phyloP scores from a whole-genome alignment of 2,888 invertebrate genomes.

The Idaea dimidiata region DNA sequence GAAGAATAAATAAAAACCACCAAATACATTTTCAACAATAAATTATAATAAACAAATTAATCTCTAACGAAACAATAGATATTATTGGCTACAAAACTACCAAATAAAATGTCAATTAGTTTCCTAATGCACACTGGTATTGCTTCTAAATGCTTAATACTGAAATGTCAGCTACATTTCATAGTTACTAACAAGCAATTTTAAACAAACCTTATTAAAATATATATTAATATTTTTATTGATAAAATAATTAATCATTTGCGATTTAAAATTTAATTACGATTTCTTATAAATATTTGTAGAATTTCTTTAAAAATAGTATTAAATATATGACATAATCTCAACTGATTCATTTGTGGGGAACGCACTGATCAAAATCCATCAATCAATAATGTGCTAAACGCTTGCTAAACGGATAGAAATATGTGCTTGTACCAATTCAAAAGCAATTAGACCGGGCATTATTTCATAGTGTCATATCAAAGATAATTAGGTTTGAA shows the following conservation, averaged over 20 bases:
- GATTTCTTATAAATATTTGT: not conserved
- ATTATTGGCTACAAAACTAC: too few species aligned
- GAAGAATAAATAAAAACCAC: conserved; percentile 12
- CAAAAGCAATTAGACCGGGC: too few species aligned
- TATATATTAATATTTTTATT: not conserved
- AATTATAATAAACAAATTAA: not conserved
- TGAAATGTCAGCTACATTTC: not conserved
- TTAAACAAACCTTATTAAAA: not conserved
- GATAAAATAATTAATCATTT: not conserved
- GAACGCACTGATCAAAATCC: not conserved
- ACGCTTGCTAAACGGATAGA: too few species aligned
- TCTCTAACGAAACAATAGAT: too few species aligned
- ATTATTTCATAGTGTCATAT: too few species aligned
- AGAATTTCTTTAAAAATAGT: not conserved
- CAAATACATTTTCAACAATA: not conserved
- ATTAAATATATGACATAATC: not conserved
- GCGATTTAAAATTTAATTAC: not conserved
- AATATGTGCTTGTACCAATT: too few species aligned
- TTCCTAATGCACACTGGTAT: not conserved
- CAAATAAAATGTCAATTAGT: not conserved
- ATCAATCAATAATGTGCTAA: not conserved
- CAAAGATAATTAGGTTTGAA: too few species aligned
- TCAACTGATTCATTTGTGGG: not conserved
- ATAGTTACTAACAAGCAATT: not conserved
- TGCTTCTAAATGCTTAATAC: conserved; percentile 2